Conservation (phyloP, 2,797 vertebrate genomes). For the Mormyrus hasselquistii region DNA sequence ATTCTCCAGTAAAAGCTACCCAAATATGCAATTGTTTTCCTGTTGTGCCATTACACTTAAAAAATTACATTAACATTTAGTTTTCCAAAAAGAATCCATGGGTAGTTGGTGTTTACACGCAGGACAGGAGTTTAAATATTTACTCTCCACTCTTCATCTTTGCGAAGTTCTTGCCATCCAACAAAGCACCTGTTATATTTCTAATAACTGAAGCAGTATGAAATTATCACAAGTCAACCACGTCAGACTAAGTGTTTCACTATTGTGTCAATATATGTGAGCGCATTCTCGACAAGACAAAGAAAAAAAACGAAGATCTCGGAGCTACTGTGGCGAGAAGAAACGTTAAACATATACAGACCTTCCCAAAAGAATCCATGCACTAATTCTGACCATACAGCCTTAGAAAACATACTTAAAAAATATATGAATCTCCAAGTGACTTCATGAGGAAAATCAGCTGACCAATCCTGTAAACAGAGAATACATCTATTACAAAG, state of each 20-base stretch:
- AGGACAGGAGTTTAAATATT: not conserved
- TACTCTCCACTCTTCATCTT: not conserved
- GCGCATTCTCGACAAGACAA: not conserved
- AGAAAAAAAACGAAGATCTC: not conserved
- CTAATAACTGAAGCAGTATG: not conserved
- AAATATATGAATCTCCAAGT: conserved; percentile 29
- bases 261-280: not conserved
- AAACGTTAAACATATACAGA: not conserved
- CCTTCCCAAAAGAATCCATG: not conserved
- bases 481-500: not conserved
- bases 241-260: not conserved
- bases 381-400: not conserved
- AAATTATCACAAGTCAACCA: not conserved
- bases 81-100: not conserved
- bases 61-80: not conserved
- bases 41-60: not conserved
- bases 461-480: conserved; percentile 66
- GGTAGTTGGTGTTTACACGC: not conserved
- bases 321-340: not conserved
- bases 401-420: not conserved
- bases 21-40: not conserved
- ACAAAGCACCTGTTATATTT: not conserved
- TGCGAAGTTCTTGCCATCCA: not conserved
- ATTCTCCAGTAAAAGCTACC: not conserved
- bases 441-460: conserved; percentile 43